Evolutionary conservation across 2,888 invertebrate species (phyloP), one percentile per base, ranked within the genome.

Genomic region (Agrochola circellaris): DNA sequence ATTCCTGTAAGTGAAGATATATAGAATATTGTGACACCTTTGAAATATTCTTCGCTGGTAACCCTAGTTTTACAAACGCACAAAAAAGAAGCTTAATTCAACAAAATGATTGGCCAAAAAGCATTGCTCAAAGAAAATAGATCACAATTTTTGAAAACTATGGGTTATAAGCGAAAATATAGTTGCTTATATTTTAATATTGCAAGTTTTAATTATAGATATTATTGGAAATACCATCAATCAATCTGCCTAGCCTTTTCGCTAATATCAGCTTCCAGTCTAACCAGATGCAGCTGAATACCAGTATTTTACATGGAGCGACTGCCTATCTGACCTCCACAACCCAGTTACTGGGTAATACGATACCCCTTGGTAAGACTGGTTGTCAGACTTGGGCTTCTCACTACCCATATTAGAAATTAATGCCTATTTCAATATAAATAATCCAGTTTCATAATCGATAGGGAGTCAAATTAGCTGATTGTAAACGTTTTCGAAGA

Each of bases 1-100:
- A 84, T 86, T 86, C 84, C 71, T 87, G 73, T 83, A 80, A 80
- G 23, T 76, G 60, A 75, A 6, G 54, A 60, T 23, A 23, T 64
- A 45, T 56, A 74, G 7, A 74, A 65, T 73, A 66, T 71, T 77
- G 56, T 82, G 58, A 68, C n/a, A 23, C 26, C 13, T 17, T 42
- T n/a, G 0, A 48, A 45, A 71, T 73, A 69, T 74, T 65, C 0
- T 58, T 48, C 65, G 62, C 71, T 88, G n/a, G 58, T 30, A 75
- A 81, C 58, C 66, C 68, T 77, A 48, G 56, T 42, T 68, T 54
- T n/a, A 34, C 11, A 34, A 48, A 60, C 70, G 74, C 77, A 85
- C 79, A 87, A 77, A 67, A 8, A 38, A 42, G 0, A 51, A 20
- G 13, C 23, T 48, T 26, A 51, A 15, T 68, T 79, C 23, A 26